phyloP scores from a whole-genome alignment of 30 jellyfish, hydroid and myxozoan genomes.

The Hydractinia symbiolongicarpus region DNA sequence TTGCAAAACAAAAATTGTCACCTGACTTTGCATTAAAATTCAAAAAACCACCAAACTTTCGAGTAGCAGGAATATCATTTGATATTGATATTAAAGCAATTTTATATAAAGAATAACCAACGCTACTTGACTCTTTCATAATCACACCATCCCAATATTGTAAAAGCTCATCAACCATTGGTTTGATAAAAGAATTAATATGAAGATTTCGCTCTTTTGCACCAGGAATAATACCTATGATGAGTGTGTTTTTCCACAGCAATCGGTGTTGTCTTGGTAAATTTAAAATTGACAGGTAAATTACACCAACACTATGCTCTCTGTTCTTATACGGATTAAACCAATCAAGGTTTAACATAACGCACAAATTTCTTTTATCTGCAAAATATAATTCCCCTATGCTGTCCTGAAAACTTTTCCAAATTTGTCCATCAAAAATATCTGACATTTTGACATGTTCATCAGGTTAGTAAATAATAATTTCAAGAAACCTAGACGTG shows the following conservation, averaged over 20 bases:
- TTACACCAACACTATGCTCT: constrained; percentile 22
- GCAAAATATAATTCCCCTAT: neutral
- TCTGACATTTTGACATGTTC: too few species aligned
- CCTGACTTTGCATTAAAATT: neutral
- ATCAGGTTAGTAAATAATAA: neutral
- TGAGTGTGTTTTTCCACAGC: constrained; percentile 1
- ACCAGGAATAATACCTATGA: constrained; percentile 5
- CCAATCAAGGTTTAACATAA: constrained; percentile 31
- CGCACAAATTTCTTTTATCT: constrained; percentile 4
- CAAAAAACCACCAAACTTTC: constrained; percentile 1
- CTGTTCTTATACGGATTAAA: constrained; percentile 22
- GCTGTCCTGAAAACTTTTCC: constrained; percentile 7
- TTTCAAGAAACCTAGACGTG: neutral
- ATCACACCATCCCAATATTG: neutral
- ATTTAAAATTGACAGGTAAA: constrained; percentile 8
- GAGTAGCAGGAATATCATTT: constrained; percentile 1
- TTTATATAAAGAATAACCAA: neutral
- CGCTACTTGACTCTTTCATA: neutral
- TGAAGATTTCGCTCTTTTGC: neutral
- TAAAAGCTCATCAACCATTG: neutral
- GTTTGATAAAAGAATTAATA: neutral
- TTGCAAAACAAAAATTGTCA: neutral
- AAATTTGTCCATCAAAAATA: neutral
- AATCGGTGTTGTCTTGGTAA: neutral
- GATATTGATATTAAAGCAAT: neutral